A percentile compares a stretch with the other conserved stretches of the same genome.
Evolutionary conservation across 1,140 invertebrate species (phyloP).

Genomic region (Tetragonula clypearis): DNA sequence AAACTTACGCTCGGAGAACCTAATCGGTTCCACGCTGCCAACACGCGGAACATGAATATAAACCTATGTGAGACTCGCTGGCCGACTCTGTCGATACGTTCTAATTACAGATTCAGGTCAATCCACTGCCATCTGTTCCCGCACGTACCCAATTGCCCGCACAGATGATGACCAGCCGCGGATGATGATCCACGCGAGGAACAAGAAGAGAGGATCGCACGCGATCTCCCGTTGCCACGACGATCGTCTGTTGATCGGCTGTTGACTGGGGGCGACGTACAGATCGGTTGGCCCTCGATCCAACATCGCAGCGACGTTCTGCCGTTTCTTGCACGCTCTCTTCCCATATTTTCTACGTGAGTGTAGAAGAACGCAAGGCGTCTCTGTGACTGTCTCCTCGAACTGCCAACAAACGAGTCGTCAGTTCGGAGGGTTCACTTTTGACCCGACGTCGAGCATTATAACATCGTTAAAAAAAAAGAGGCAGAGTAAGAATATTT

Average conservation of each 20-base stretch:
- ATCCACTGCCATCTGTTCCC: slow-evolving; percentile 94
- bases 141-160: slow-evolving; percentile 89
- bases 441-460: neutral
- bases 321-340: neutral
- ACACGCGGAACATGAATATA: too few species aligned
- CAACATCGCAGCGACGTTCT: neutral
- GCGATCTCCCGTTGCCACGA: neutral
- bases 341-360: neutral
- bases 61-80: neutral
- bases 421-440: too few species aligned
- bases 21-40: too few species aligned
- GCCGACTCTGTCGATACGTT: slow-evolving; percentile 46
- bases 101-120: slow-evolving; percentile 90
- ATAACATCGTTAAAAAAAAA: too few species aligned
- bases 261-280: neutral
- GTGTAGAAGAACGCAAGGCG: neutral
- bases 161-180: slow-evolving; percentile 75
- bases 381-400: neutral
- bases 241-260: too few species aligned
- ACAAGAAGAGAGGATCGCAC: neutral
- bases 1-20: too few species aligned
- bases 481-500: too few species aligned
- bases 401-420: neutral
- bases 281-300: too few species aligned
- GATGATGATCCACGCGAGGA: neutral